A percentile compares a stretch with the other conserved stretches of the same genome.
Conservation (phyloP, 2,113 vertebrate species). For the rabbit (Oryctolagus cuniculus) region mOryCun1.1 NC_091453.1:71167501-71168000, state of each 20-base stretch:
- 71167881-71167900: neutral
- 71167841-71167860: neutral
- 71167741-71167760: neutral
- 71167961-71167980: neutral
- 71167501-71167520: too few species aligned
- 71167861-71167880: neutral
- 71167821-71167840: neutral
- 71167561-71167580: too few species aligned
- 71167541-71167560: too few species aligned
- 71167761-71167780: neutral
- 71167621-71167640: too few species aligned
- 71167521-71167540: too few species aligned
- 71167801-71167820: neutral
- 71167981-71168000: neutral
- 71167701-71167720: too few species aligned
- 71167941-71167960: neutral
- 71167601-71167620: too few species aligned
- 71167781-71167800: constrained; percentile 22
- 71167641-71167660: too few species aligned
- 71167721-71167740: too few species aligned
- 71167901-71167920: neutral
- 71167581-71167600: too few species aligned
- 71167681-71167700: too few species aligned
- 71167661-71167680: too few species aligned
- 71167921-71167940: neutral